phyloP scores from a whole-genome alignment of 2,113 vertebrate genomes.

The Orcinus orca region DNA sequence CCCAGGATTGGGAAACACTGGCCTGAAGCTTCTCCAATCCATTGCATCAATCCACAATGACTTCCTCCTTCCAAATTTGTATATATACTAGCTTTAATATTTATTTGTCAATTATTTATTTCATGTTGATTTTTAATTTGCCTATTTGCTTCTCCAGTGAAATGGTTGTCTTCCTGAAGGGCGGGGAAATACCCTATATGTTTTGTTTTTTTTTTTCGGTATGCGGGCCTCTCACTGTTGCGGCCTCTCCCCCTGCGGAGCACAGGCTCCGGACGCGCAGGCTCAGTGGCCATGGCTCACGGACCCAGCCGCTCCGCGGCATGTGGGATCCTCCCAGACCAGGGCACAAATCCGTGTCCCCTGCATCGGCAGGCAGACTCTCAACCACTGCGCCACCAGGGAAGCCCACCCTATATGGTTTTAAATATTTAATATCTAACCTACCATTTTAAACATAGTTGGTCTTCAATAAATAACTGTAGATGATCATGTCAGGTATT shows the following conservation, averaged over 20 bases:
- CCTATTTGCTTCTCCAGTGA: not conserved
- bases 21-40: not conserved
- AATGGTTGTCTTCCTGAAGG: not conserved
- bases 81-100: not conserved
- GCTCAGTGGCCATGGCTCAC: too few relatives aligned
- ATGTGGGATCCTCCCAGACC: too few relatives aligned
- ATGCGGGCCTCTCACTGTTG: too few relatives aligned
- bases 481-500: not conserved
- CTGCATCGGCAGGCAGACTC: too few relatives aligned
- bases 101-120: not conserved
- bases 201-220: too few relatives aligned
- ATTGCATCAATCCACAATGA: not conserved
- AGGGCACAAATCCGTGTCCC: too few relatives aligned
- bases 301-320: too few relatives aligned
- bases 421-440: not conserved
- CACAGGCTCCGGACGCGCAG: too few relatives aligned
- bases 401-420: not conserved
- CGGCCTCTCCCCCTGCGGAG: too few relatives aligned
- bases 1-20: not conserved
- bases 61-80: not conserved
- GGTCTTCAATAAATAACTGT: not conserved
- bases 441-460: not conserved
- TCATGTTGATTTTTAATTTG: constrained; percentile 16
- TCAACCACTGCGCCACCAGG: too few relatives aligned
- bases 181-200: not conserved